Base-by-base conservation (phyloP, 2,888 invertebrate species). In the Vesta saturnalis region DNA sequence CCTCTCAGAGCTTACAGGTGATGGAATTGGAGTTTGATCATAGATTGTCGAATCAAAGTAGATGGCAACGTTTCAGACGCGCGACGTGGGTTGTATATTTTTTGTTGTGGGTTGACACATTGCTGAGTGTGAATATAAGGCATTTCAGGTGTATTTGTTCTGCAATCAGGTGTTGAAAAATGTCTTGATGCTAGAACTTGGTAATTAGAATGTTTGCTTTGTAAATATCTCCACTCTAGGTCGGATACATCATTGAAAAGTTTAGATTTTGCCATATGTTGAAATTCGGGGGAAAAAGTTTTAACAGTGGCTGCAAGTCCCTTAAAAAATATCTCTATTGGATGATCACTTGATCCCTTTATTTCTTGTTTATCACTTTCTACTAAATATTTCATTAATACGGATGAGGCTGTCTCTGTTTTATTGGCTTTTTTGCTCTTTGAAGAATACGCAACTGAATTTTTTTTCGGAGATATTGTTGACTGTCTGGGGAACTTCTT, bases 231-330 rank as follows among this genome's bases (percentile, higher is more conserved):
- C 52, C 52, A 6, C 19, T 52, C 52, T 19, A 52, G 18, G 6
- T 52, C 52, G 21, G 19, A 19, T 19, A 52, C 52, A 52, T 19
- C 21, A 52, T 52, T 52, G 14, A 39, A 39, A 35, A 59, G 16
- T 22, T 14, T 52, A 6, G 19, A 52, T 19, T 52, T 52, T 52
- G 52, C 52, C 18, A 19, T 52, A 52, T 52, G 18, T 21, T 52
- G 52, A 52, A 19, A 52, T 19, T 19, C 12, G 12, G 21, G 52
- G 21, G 19, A 54, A 21, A 52, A 30, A n/a, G 21, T 62, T 35
- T 35, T 54, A 54, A 39, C 54, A 18, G 56, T 64, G 23, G 46
- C 46, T 47, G 56, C 64, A 39, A 64, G 46, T 57, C 56, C 56
- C 56, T 39, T 14, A n/a, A 55, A 60, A 49, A 60, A 57, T 15